A percentile compares a stretch with the other conserved stretches of the same genome.
Evolutionary conservation across 1,140 invertebrate species (phyloP).

Genomic region (Drosophila erecta): DNA sequence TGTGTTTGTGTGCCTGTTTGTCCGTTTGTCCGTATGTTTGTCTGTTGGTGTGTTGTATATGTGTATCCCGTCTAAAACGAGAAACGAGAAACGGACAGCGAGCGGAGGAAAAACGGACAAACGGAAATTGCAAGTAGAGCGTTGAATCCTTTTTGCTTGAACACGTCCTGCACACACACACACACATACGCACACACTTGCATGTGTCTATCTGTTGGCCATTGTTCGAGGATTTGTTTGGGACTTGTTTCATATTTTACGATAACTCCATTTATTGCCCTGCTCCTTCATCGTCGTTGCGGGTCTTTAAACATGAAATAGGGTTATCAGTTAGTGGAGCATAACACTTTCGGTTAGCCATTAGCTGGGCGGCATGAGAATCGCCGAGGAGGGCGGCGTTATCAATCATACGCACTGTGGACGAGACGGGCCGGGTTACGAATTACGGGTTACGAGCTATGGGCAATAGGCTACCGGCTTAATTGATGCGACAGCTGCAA

Average conservation of each 20-base stretch:
- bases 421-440: too few species aligned
- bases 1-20: not conserved
- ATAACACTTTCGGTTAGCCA: conserved; percentile 9
- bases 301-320: conserved; percentile 68
- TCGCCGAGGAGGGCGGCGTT: conserved; percentile 6
- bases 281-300: conserved; percentile 34
- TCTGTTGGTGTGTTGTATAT: conserved; percentile 21
- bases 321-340: conserved; percentile 61
- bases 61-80: conserved; percentile 32
- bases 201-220: conserved; percentile 45
- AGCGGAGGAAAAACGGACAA: not conserved
- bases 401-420: conserved; percentile 42
- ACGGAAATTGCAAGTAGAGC: conserved; percentile 77
- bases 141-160: conserved; percentile 80
- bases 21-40: not conserved
- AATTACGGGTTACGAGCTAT: too few species aligned
- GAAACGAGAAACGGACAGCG: conserved; percentile 36
- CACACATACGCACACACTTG: not conserved
- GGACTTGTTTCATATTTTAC: conserved; percentile 78
- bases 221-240: conserved; percentile 78
- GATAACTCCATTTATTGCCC: conserved; percentile 75
- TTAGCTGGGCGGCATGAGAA: conserved; percentile 1
- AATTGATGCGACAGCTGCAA: conserved; percentile 65
- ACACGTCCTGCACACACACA: conserved; percentile 52
- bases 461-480: conserved; percentile 1